A percentile compares a stretch with the other conserved stretches of the same genome.
These are phyloP conservation scores for Archivesica marissinica DNA, from an alignment of 1,140 invertebrate genomes.

Conservation along the genomic window DNA sequence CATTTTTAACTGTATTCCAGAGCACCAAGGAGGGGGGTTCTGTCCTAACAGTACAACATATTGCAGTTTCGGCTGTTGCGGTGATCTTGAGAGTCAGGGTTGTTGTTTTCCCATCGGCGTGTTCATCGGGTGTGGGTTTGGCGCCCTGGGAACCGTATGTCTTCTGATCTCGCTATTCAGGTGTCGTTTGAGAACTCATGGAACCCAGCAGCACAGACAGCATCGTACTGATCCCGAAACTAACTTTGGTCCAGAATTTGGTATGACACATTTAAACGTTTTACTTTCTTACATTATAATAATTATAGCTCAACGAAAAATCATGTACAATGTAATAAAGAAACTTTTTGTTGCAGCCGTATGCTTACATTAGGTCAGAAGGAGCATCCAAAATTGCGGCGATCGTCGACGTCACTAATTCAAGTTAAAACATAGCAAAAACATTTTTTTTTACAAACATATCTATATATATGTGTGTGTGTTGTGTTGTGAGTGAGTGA, in stretches of 20 bases:
- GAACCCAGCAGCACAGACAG: neutral
- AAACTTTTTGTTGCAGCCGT: too few relatives aligned
- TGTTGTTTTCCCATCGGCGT: constrained; percentile 25
- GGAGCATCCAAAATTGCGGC: too few relatives aligned
- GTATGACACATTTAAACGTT: neutral
- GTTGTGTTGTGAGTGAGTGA: too few relatives aligned
- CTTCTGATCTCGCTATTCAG: neutral
- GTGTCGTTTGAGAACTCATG: neutral
- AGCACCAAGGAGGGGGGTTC: neutral
- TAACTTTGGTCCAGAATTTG: constrained; percentile 12
- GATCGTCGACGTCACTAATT: too few relatives aligned
- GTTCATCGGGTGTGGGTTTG: constrained; percentile 20
- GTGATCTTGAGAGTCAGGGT: neutral
- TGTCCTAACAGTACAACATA: constrained; percentile 1
- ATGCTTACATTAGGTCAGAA: too few relatives aligned
- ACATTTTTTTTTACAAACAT: too few relatives aligned
- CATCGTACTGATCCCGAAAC: neutral
- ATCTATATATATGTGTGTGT: too few relatives aligned
- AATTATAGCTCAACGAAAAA: too few relatives aligned
- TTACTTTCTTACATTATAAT: too few relatives aligned
- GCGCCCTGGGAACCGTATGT: constrained; percentile 5
- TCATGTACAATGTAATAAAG: too few relatives aligned
- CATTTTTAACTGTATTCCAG: neutral
- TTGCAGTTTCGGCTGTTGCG: constrained; percentile 17
- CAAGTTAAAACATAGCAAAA: too few relatives aligned